Evolutionary conservation across 2,797 vertebrate genomes (phyloP).

Genomic region (Micromesistius poutassou): DNA sequence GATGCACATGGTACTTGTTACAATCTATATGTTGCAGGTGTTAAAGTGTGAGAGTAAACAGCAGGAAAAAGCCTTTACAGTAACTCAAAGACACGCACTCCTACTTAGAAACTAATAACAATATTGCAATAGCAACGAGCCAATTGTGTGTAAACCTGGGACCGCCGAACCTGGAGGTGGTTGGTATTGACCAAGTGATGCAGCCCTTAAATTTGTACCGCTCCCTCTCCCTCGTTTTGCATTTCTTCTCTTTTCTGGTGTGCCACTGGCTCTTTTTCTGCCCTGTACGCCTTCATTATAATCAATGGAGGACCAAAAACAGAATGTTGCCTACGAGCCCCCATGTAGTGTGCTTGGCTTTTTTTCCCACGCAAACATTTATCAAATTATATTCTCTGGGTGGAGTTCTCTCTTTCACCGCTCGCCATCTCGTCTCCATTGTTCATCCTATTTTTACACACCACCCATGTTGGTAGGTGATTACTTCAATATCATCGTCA

Average conservation of each 20-base stretch:
- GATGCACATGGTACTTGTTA: neutral
- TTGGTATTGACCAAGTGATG: neutral
- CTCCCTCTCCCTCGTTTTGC: neutral
- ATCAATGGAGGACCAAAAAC: neutral
- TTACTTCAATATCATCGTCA: neutral
- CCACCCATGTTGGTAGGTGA: neutral
- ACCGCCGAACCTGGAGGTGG: slow-evolving; percentile 9
- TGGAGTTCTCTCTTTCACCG: slow-evolving; percentile 8
- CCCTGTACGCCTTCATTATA: neutral
- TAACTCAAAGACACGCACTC: slow-evolving; percentile 3
- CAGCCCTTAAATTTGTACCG: neutral
- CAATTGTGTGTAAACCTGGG: neutral
- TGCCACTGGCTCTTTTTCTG: neutral
- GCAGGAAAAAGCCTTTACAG: slow-evolving; percentile 2
- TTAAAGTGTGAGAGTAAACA: slow-evolving; percentile 22
- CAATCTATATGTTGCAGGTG: slow-evolving; percentile 10
- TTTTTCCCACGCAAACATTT: neutral
- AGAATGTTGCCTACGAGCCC: neutral
- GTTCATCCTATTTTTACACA: neutral
- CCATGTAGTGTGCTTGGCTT: neutral
- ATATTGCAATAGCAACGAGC: slow-evolving; percentile 10
- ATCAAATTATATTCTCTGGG: neutral
- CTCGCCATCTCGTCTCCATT: neutral
- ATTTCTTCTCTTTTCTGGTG: neutral
- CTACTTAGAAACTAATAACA: slow-evolving; percentile 2